Conservation (phyloP, 2,113 vertebrate genomes). For the Nipponia nippon region DNA sequence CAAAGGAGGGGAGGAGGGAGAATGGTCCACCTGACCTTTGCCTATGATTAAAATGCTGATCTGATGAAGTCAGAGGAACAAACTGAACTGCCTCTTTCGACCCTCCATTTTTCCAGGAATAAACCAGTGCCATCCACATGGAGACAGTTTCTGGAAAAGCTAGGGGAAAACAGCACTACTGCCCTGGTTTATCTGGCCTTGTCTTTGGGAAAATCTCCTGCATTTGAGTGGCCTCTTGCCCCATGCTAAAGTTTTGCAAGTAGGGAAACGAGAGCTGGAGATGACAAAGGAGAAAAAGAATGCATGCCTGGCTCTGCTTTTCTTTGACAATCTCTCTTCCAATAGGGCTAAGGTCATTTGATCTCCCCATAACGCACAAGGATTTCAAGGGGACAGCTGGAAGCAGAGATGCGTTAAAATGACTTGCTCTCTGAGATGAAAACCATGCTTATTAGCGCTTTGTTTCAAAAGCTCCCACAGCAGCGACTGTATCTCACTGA, state of each 20-base stretch:
- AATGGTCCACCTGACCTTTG: slow-evolving; percentile 17
- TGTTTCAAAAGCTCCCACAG: not conserved
- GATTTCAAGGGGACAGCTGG: slow-evolving; percentile 44
- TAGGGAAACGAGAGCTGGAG: not conserved
- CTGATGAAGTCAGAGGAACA: slow-evolving; percentile 42
- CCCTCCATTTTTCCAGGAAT: slow-evolving; percentile 6
- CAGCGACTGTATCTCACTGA: not conserved
- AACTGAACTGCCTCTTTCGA: not conserved
- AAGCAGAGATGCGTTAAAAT: not conserved
- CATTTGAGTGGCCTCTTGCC: not conserved
- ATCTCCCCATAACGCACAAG: not conserved
- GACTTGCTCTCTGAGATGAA: not conserved
- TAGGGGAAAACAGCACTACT: not conserved
- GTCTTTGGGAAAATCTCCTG: not conserved
- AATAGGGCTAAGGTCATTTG: not conserved
- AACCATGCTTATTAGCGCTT: not conserved
- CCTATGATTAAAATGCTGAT: slow-evolving; percentile 31
- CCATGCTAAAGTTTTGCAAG: not conserved
- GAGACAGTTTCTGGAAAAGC: not conserved
- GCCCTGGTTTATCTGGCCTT: not conserved
- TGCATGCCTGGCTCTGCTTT: not conserved
- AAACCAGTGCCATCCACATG: not conserved
- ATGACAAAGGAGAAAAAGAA: not conserved
- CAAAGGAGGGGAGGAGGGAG: slow-evolving; percentile 24
- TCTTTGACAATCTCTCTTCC: not conserved